Percentiles rank a stretch among this genome's conserved stretches.
Evolutionary conservation across 1,140 invertebrate species (phyloP).

Genomic region (Choristoneura fumiferana): DNA sequence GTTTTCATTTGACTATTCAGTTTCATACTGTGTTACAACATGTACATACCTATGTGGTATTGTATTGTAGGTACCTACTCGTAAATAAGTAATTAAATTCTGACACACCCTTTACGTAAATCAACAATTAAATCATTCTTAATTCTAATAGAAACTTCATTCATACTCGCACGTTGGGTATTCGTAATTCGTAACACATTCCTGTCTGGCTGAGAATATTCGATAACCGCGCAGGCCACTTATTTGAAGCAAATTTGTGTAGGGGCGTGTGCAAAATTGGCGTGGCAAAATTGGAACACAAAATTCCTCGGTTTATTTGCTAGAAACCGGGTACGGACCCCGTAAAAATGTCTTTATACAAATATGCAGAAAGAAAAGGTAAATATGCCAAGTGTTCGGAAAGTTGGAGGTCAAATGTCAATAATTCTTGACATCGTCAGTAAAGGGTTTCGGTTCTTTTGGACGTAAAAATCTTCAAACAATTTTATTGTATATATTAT

Average conservation of each 20-base stretch:
- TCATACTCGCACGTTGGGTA: no score
- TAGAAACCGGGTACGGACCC: background rate
- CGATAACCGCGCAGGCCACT: constrained; percentile 41
- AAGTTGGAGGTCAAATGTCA: background rate
- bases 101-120: no score
- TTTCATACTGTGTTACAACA: no score
- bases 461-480: no score
- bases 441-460: no score
- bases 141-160: background rate
- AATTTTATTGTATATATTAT: no score
- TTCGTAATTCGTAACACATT: constrained; percentile 19
- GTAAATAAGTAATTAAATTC: no score
- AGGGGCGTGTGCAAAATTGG: constrained; percentile 41
- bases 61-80: no score
- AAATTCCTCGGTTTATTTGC: constrained; percentile 35
- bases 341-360: background rate
- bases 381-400: background rate
- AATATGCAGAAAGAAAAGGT: constrained; percentile 3
- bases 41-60: no score
- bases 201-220: constrained; percentile 32
- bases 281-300: constrained; percentile 39
- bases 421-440: no score
- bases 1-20: no score
- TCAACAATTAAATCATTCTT: no score
- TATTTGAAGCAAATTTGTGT: constrained; percentile 44